Percentiles rank a stretch among this genome's conserved stretches.
phyloP scores from a whole-genome alignment of 2,888 invertebrate genomes.

The Xanthostigma xanthostigma region DNA sequence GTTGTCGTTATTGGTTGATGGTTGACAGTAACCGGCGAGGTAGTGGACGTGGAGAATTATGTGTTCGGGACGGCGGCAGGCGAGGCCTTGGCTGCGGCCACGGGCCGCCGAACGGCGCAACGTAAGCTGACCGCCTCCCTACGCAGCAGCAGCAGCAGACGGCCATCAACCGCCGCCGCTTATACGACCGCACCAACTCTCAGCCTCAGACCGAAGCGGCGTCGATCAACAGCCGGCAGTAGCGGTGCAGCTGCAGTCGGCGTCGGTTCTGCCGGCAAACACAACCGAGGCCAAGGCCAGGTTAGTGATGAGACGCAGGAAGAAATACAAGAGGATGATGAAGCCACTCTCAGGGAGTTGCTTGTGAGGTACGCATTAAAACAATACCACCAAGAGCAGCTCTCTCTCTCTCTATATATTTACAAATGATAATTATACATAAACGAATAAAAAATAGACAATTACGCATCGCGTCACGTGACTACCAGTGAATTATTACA shows the following conservation, averaged over 20 bases:
- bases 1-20: not conserved
- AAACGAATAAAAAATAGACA: too few species aligned
- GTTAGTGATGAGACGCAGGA: constrained; percentile 71
- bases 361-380: constrained; percentile 67
- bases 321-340: constrained; percentile 63
- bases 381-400: not conserved
- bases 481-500: too few species aligned
- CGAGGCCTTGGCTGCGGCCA: constrained; percentile 23
- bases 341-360: constrained; percentile 88
- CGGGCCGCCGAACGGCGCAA: constrained; percentile 16
- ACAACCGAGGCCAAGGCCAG: constrained; percentile 33
- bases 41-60: constrained; percentile 33
- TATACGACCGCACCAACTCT: constrained; percentile 15
- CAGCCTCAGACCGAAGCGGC: constrained; percentile 1
- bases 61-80: constrained; percentile 25
- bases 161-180: constrained; percentile 26
- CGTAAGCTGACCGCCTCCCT: constrained; percentile 31
- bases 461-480: not conserved
- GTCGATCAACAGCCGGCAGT: constrained; percentile 15
- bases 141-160: constrained; percentile 25
- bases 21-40: constrained; percentile 25
- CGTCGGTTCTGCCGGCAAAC: constrained; percentile 12
- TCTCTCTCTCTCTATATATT: not conserved
- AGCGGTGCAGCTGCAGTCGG: constrained; percentile 19
- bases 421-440: too few species aligned